Evolutionary conservation across 2,888 invertebrate species (phyloP), one percentile per base, ranked within the genome.

Genomic region (Lycia hirtaria): DNA sequence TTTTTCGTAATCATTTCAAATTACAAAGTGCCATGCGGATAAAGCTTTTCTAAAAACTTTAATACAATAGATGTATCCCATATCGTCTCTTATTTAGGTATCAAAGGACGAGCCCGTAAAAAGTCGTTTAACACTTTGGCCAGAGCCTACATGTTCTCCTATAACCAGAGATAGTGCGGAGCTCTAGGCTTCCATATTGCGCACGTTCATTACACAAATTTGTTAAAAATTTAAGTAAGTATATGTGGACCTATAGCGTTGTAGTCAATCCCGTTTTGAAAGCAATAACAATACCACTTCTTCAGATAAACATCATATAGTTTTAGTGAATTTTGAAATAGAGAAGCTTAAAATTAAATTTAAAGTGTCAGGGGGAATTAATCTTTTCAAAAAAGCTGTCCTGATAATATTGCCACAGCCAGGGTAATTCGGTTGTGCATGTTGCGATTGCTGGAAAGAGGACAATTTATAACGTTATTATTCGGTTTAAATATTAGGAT

Each of bases 281-380:
- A 3, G 3, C 44, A 22, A 17, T 30, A 56, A 0, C 4, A 12
- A 14, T 24, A 54, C 54, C 54, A 54, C 4, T 15, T 10, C 33
- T 47, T 54, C 1, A 54, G 17, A 12, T 26, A 49, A 10, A 19
- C 26, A 10, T 45, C 24, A 7, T 55, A 55, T 9, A 48, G 54
- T 20, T 55, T 55, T 1, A 32, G 19, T 0, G 48, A 20, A n/a
- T 43, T 54, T 2, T 12, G 10, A 4, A 41, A 41, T 10, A 47
- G 15, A n/a, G 54, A 54, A 2, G 38, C 32, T 3, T n/a, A 54
- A 6, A 32, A 54, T 54, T 1, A 54, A 26, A n/a, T 47, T 26
- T 15, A 33, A 2, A 7, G 33, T 7, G 1, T 5, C 4, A 3
- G 1, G 2, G 2, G 33, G 33, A 1, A 33, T 7, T 14, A 7